These are phyloP conservation scores for Myotis lucifugus DNA, from an alignment of 2,113 vertebrate genomes.

Conservation along the genomic window DNA sequence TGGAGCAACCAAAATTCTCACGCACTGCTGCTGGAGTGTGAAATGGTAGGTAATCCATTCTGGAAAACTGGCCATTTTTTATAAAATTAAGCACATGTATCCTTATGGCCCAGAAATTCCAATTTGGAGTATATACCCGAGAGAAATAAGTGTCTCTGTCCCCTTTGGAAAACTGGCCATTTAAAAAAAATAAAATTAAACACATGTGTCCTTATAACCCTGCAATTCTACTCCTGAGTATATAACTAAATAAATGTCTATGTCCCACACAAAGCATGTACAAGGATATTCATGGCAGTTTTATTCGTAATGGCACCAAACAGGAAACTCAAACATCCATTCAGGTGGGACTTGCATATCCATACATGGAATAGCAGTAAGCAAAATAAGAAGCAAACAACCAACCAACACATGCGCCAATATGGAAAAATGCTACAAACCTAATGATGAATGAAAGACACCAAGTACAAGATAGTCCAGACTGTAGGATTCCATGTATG, in stretches of 20 bases:
- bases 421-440: background rate
- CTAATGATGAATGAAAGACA: background rate
- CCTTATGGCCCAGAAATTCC: background rate
- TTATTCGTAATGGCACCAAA: background rate
- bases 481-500: no score
- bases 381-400: background rate
- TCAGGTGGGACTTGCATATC: background rate
- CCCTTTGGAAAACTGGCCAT: background rate
- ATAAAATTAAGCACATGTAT: background rate
- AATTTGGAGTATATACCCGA: background rate
- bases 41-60: background rate
- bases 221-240: background rate
- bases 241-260: background rate
- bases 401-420: fast-evolving
- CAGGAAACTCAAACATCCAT: background rate
- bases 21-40: background rate
- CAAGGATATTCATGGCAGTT: background rate
- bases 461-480: background rate
- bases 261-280: background rate
- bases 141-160: background rate
- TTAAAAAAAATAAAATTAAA: background rate
- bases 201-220: background rate
- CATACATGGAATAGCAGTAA: background rate
- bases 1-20: no score
- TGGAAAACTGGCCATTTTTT: background rate